Evolutionary conservation across 2,113 vertebrate genomes (phyloP).

Genomic region (Odontophorus gujanensis): DNA sequence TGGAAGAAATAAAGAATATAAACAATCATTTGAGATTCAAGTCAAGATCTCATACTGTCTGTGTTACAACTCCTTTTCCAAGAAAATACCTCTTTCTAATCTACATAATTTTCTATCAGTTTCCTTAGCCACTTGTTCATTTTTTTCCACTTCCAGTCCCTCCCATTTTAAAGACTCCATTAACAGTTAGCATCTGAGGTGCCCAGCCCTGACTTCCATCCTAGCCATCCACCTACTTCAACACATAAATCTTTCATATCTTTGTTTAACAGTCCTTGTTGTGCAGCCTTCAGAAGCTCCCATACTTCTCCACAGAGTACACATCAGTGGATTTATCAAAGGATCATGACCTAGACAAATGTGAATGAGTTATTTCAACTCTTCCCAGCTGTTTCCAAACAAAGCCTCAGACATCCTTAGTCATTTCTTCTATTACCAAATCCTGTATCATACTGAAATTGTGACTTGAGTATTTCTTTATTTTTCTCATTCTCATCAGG

Average conservation of each 20-base stretch:
- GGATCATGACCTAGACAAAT: neutral
- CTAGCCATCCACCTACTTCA: neutral
- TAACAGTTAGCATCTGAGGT: neutral
- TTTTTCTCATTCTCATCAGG: neutral
- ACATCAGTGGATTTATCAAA: neutral
- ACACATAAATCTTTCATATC: neutral
- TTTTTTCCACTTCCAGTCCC: neutral
- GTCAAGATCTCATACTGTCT: neutral
- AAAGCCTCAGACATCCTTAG: neutral
- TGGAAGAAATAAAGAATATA: neutral
- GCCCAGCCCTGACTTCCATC: neutral
- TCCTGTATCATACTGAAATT: neutral
- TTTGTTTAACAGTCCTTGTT: neutral
- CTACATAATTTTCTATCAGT: neutral
- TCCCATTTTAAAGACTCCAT: fast-evolving
- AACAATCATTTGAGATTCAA: neutral
- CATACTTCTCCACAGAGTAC: neutral
- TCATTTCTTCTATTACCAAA: neutral
- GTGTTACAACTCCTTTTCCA: neutral
- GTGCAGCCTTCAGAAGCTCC: neutral
- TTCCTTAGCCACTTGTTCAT: neutral
- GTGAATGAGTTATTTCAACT: neutral
- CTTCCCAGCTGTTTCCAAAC: neutral
- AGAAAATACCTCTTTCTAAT: neutral
- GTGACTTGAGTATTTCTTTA: neutral